Evolutionary conservation across 37 sponge, comb jelly and placozoan genomes (phyloP), one percentile per base, ranked within the genome.

Genomic region (Beroe ovata): DNA sequence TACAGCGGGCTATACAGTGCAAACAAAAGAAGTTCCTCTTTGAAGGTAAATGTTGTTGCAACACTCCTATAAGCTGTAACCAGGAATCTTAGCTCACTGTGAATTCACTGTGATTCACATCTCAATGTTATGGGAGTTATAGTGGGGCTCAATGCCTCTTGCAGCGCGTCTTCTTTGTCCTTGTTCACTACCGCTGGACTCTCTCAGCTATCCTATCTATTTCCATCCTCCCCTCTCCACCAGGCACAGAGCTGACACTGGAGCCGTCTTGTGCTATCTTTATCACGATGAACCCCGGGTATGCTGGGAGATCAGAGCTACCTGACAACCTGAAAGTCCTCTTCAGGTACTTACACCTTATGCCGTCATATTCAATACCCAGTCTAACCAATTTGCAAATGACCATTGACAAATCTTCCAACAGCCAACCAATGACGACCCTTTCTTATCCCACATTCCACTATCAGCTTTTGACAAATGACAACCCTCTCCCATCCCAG

Each of bases 221-320:
- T n/a, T n/a, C n/a, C n/a, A n/a, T n/a, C n/a, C n/a, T n/a, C n/a
- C n/a, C n/a, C n/a, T n/a, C n/a, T n/a, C 23, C 23, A 0, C 54
- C 84, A 77, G 84, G 84, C 6, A 97, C 97, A 59, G 94, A 95
- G 66, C 89, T 97, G 42, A 89, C 93, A 0, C 92, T 97, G 38
- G 95, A 97, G 59, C 92, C 95, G 18, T 92, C 97, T 20, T 97
- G 97, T 64, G 94, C 97, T 64, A 90, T 94, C 60, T 97, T 95
- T 92, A 97, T 97, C 90, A 97, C 97, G 16, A 97, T 97, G 97
- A 97, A 97, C 91, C 97, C 97, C 60, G 97, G 97, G 63, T 97
- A 97, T 90, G 97, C 97, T 69, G 97, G 97, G 8, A 89, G 97
- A 63, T 95, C 95, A 34, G 97, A 97, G 63, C 91, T 97, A 0